Evolutionary conservation across 2,888 invertebrate species (phyloP).

Genomic region (Hypselothyrea guttata): DNA sequence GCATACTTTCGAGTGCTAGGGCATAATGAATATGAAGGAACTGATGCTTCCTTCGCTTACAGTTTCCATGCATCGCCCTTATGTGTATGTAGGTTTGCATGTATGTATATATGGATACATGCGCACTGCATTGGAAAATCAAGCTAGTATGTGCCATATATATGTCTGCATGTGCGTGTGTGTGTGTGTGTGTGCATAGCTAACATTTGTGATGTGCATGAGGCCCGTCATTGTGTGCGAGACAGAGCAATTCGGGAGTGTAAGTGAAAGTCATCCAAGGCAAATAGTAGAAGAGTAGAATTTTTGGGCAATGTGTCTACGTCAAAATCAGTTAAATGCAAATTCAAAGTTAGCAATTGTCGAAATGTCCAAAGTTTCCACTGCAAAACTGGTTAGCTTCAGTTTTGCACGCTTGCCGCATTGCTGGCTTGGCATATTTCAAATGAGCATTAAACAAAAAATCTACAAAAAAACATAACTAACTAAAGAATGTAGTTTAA

Average conservation of each 20-base stretch:
- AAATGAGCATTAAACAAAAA: no score
- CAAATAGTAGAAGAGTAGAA: slow-evolving; percentile 36
- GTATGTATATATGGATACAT: not conserved
- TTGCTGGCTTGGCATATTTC: no score
- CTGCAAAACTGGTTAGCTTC: slow-evolving; percentile 7
- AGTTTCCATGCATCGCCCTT: not conserved
- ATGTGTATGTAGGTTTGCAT: no score
- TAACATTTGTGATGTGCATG: slow-evolving; percentile 41
- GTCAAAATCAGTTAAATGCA: slow-evolving; percentile 65
- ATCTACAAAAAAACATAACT: no score
- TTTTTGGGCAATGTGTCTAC: slow-evolving; percentile 63
- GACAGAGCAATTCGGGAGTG: slow-evolving; percentile 23
- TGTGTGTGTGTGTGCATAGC: slow-evolving; percentile 17
- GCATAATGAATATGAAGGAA: not conserved
- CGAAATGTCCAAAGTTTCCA: slow-evolving; percentile 37
- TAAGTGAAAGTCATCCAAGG: slow-evolving; percentile 44
- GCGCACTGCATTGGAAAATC: not conserved
- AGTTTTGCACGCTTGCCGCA: not conserved
- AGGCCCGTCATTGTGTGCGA: slow-evolving; percentile 37
- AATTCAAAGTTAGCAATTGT: slow-evolving; percentile 58
- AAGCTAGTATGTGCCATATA: slow-evolving; percentile 5
- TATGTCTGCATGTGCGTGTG: not conserved
- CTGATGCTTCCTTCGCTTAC: not conserved
- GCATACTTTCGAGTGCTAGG: no score
- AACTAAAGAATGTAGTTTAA: no score